Percentiles rank a stretch among this genome's conserved stretches.
Conservation (phyloP, 2,888 invertebrate genomes). For the Nemapogon koenigi region DNA sequence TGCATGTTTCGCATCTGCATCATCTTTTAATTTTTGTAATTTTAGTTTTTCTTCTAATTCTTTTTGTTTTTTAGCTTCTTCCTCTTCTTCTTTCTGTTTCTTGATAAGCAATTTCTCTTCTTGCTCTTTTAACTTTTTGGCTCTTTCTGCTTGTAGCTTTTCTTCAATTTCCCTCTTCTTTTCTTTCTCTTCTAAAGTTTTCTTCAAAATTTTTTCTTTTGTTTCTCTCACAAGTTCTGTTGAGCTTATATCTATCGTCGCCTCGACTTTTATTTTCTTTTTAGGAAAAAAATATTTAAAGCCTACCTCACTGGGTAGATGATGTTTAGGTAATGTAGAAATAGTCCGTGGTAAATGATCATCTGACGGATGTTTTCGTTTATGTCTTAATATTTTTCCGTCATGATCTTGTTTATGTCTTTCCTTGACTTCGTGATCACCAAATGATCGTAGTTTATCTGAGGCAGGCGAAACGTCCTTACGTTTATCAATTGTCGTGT, state of each 20-base stretch:
- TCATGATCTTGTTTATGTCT: neutral
- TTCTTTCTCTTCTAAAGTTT: slow-evolving; percentile 18
- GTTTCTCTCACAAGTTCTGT: slow-evolving; percentile 32
- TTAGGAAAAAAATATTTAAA: slow-evolving; percentile 32
- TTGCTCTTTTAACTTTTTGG: slow-evolving; percentile 1
- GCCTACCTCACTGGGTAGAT: slow-evolving; percentile 24
- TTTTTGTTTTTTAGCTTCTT: slow-evolving; percentile 5
- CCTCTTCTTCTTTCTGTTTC: slow-evolving; percentile 2
- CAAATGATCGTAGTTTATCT: no score
- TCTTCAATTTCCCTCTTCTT: slow-evolving; percentile 13
- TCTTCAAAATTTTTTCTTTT: slow-evolving; percentile 23
- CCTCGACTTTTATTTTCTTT: slow-evolving; percentile 13
- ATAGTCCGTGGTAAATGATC: neutral
- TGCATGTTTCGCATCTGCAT: no score
- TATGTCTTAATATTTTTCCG: neutral
- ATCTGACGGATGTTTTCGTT: neutral
- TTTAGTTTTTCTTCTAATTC: neutral
- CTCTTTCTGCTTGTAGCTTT: slow-evolving; percentile 3
- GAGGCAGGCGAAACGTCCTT: neutral
- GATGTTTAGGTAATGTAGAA: neutral
- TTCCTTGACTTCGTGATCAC: no score
- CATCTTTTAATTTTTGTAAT: neutral
- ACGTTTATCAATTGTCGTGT: neutral
- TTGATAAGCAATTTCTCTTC: neutral
- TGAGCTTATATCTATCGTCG: slow-evolving; percentile 24